Percentiles rank a stretch among this genome's conserved stretches.
Conservation (phyloP, 1,140 invertebrate genomes). For the Ganaspis sp. region DNA sequence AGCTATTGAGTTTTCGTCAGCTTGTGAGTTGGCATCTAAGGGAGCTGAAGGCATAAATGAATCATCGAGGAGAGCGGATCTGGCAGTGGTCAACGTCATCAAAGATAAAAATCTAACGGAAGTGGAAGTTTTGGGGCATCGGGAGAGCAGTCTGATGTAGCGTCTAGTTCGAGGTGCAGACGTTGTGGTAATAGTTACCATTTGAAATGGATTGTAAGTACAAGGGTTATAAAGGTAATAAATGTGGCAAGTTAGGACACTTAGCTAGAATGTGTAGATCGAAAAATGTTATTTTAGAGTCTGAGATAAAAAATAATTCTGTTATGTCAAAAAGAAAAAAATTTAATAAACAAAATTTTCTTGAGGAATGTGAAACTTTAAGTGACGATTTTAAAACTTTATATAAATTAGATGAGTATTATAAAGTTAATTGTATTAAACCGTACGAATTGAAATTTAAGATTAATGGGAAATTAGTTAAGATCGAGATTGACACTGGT, state of each 20-base stretch:
- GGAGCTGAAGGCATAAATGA: slow-evolving; percentile 16
- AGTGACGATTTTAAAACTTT: background rate
- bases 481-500: slow-evolving; percentile 25
- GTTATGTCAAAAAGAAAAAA: too few relatives aligned
- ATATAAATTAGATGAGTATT: background rate
- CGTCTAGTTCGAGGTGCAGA: background rate
- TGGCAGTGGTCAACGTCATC: background rate
- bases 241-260: background rate
- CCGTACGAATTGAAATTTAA: background rate
- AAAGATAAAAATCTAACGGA: background rate
- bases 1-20: slow-evolving; percentile 53
- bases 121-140: background rate
- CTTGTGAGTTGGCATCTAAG: background rate
- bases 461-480: background rate
- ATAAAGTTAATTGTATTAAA: background rate
- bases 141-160: background rate
- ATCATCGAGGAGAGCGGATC: background rate
- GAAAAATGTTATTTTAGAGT: too few relatives aligned
- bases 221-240: too few relatives aligned
- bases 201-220: too few relatives aligned
- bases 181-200: too few relatives aligned
- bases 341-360: background rate
- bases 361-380: background rate
- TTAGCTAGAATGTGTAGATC: too few relatives aligned
- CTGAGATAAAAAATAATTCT: too few relatives aligned